These are phyloP conservation scores for Rhysida immarginata DNA, from an alignment of 1,140 invertebrate species.

Conservation along the genomic window DNA sequence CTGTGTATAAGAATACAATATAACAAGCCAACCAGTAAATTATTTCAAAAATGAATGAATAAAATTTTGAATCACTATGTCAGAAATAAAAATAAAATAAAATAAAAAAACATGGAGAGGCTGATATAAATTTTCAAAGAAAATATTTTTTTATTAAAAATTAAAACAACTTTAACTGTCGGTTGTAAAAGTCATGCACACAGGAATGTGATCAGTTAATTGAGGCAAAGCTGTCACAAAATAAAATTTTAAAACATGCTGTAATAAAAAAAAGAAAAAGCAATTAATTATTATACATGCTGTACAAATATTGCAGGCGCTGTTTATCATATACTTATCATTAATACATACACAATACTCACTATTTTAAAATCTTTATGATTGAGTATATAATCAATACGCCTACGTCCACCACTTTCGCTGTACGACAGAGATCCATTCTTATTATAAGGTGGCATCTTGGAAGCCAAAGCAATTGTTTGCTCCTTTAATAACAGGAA, in stretches of 20 bases:
- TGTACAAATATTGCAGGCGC: too few relatives aligned
- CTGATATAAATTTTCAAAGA: too few relatives aligned
- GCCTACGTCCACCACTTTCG: constrained; percentile 15
- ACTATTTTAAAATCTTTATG: constrained; percentile 9
- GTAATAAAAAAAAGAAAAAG: background rate
- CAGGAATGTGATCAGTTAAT: background rate
- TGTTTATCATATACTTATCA: too few relatives aligned
- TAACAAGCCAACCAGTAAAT: too few relatives aligned
- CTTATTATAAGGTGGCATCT: constrained; percentile 6
- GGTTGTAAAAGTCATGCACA: background rate
- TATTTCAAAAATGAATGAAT: too few relatives aligned
- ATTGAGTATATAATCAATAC: constrained; percentile 17
- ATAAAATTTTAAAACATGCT: background rate
- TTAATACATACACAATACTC: background rate
- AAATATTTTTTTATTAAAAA: too few relatives aligned
- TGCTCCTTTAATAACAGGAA: constrained; percentile 15
- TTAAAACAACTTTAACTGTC: too few relatives aligned
- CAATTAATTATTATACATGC: too few relatives aligned
- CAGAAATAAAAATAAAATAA: too few relatives aligned
- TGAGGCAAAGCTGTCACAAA: background rate
- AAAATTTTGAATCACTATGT: too few relatives aligned
- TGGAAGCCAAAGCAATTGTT: constrained; percentile 3
- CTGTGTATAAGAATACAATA: too few relatives aligned
- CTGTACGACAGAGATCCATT: constrained; percentile 9
- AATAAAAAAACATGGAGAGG: too few relatives aligned